A percentile compares a stretch with the other conserved stretches of the same genome.
phyloP scores from a whole-genome alignment of 1,140 invertebrate genomes.

The Cyrtorhinus lividipennis region DNA sequence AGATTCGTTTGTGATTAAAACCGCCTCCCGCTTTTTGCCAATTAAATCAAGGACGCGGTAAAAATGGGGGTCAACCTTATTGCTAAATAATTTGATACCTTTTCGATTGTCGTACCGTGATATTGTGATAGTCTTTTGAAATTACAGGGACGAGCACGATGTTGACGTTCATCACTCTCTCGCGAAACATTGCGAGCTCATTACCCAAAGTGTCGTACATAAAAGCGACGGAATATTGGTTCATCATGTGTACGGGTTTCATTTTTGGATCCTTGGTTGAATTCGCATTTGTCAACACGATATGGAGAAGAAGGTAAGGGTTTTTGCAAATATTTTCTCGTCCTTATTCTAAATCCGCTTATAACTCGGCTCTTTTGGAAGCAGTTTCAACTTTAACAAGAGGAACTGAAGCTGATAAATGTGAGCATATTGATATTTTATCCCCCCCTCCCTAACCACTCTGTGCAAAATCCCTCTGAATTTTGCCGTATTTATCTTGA shows the following conservation, averaged over 20 bases:
- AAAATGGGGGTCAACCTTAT: too few species aligned
- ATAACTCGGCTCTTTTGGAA: too few species aligned
- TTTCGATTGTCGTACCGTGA: background rate
- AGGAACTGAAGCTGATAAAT: background rate
- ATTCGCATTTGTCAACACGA: constrained; percentile 80
- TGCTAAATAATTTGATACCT: too few species aligned
- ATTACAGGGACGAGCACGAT: constrained; percentile 63
- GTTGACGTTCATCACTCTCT: constrained; percentile 72
- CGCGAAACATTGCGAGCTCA: constrained; percentile 64
- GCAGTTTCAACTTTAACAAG: background rate
- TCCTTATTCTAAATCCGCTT: background rate
- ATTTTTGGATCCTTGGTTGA: constrained; percentile 74
- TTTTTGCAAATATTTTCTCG: too few species aligned
- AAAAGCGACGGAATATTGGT: constrained; percentile 82
- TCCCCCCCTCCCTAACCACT: too few species aligned
- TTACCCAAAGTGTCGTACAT: constrained; percentile 79
- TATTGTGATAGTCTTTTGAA: too few species aligned
- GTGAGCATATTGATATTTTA: too few species aligned
- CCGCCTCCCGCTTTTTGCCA: too few species aligned
- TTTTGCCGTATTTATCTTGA: too few species aligned
- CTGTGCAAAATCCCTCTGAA: too few species aligned
- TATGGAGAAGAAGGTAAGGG: constrained; percentile 63
- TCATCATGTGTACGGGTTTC: constrained; percentile 67
- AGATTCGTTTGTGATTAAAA: too few species aligned
- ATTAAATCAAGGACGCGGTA: too few species aligned